Percentiles rank a stretch among this genome's conserved stretches.
These are phyloP conservation scores for Cyprinodon variegatus DNA, from an alignment of 2,113 vertebrate species.

Conservation along the genomic window DNA sequence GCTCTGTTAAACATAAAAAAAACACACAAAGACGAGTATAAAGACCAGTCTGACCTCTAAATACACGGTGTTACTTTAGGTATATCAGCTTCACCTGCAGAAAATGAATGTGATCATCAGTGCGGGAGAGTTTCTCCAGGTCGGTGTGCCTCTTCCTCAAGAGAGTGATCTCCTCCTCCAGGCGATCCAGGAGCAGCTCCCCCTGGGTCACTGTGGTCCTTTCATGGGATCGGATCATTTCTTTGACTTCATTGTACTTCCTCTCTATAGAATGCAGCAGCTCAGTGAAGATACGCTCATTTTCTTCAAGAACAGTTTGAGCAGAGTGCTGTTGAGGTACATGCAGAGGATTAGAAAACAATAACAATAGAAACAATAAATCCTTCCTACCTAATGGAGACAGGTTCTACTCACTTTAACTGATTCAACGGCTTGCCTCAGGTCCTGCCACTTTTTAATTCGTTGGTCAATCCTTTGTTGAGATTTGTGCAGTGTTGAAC, in stretches of 20 bases:
- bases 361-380: not conserved
- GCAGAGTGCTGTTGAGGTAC: constrained; percentile 73
- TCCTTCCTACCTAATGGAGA: not conserved
- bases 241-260: constrained; percentile 76
- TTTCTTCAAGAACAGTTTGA: constrained; percentile 74
- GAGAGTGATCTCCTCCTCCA: constrained; percentile 81
- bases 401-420: constrained; percentile 64
- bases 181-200: constrained; percentile 63
- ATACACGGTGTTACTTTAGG: not conserved
- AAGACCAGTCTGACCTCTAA: not conserved
- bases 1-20: constrained; percentile 55
- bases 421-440: constrained; percentile 74
- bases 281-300: constrained; percentile 79
- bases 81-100: constrained; percentile 68
- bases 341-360: not conserved
- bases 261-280: constrained; percentile 76
- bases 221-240: constrained; percentile 76
- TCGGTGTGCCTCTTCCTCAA: constrained; percentile 78
- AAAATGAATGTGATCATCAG: constrained; percentile 83
- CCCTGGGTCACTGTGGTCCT: constrained; percentile 59
- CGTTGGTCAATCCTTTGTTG: constrained; percentile 79
- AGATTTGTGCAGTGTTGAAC: constrained; percentile 73
- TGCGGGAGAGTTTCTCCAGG: constrained; percentile 80
- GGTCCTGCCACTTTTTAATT: constrained; percentile 81
- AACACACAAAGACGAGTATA: constrained; percentile 6